Base-by-base conservation (phyloP, 2,888 invertebrate genomes). In the Andricus curvator region DNA sequence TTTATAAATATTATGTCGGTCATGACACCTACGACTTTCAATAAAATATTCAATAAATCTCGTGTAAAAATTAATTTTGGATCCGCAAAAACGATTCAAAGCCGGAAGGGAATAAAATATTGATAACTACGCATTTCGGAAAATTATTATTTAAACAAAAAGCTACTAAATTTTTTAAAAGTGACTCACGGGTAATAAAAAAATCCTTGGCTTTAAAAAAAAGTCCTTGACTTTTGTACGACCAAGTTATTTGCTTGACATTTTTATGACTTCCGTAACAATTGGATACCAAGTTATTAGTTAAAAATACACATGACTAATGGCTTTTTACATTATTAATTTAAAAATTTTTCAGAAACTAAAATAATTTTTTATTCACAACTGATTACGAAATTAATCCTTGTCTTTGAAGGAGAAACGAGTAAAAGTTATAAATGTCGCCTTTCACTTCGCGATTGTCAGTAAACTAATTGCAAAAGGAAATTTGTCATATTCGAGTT, bases 401-500 rank as follows among this genome's bases (percentile, higher is more conserved):
- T 56, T n/a, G 20, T 56, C n/a, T 56, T 56, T n/a, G n/a, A 56
- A 56, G n/a, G n/a, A n/a, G 56, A 41, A 67, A 67, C n/a, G 11
- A 37, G 68, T 44, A 48, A 68, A 48, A 68, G 22, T 68, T 48
- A 15, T 48, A 29, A 68, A 68, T 67, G 41, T 56, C 56, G 22
- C 44, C 25, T 68, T 68, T 41, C 68, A 44, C 68, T 68, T 68
- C 9, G 4, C 67, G 44, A 68, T 68, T 41, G 41, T 68, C 1
- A 33, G 33, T 25, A 48, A 25, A 70, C 3, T 70, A 70, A 70
- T 70, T 70, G 25, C 17, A 70, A 70, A 51, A 48, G 25, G 25
- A 70, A 70, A 70, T 70, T 51, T 70, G 48, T 70, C 48, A 25
- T 48, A n/a, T 56, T n/a, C 56, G 56, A n/a, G 29, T 48, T 70